Conservation (phyloP, 1,140 invertebrate species). For the Zaprionus capensis region DNA sequence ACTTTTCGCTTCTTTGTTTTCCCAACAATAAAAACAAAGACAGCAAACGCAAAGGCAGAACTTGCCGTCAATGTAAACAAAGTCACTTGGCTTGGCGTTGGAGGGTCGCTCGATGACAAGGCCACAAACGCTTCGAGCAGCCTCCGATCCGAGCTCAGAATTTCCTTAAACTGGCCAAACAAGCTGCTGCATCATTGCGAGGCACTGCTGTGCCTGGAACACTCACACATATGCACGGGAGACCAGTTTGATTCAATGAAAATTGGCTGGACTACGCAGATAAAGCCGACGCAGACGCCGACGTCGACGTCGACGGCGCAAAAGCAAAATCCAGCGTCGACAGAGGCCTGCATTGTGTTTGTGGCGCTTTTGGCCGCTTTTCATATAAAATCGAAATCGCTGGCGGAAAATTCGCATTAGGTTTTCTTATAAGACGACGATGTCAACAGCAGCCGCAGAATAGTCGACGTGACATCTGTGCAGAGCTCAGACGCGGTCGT, state of each 20-base stretch:
- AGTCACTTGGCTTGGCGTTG: constrained; percentile 27
- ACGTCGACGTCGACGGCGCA: constrained; percentile 22
- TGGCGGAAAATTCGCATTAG: constrained; percentile 84
- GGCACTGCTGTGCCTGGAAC: neutral
- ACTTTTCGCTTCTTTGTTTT: constrained; percentile 71
- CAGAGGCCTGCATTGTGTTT: constrained; percentile 72
- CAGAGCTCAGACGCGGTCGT: constrained; percentile 63
- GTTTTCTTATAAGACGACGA: constrained; percentile 83
- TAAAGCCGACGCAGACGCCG: constrained; percentile 13
- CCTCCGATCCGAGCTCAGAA: constrained; percentile 34
- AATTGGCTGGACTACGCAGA: constrained; percentile 25
- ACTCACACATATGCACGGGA: constrained; percentile 1
- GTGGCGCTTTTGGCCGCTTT: constrained; percentile 67
- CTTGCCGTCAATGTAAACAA: constrained; percentile 34
- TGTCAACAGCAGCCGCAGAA: constrained; percentile 71
- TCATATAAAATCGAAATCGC: constrained; percentile 83
- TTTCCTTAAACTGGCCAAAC: constrained; percentile 65
- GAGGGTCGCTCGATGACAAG: constrained; percentile 51
- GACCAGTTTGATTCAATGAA: constrained; percentile 58
- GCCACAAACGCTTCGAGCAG: constrained; percentile 44
- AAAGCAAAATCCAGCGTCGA: constrained; percentile 53
- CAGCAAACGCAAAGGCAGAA: constrained; percentile 14
- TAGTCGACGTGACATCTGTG: constrained; percentile 58
- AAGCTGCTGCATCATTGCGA: constrained; percentile 16
- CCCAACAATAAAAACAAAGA: constrained; percentile 47